Percentiles rank a stretch among this genome's conserved stretches.
Evolutionary conservation across 37 sponge, comb jelly and placozoan genomes (phyloP).

Genomic region (Axinella damicornis): DNA sequence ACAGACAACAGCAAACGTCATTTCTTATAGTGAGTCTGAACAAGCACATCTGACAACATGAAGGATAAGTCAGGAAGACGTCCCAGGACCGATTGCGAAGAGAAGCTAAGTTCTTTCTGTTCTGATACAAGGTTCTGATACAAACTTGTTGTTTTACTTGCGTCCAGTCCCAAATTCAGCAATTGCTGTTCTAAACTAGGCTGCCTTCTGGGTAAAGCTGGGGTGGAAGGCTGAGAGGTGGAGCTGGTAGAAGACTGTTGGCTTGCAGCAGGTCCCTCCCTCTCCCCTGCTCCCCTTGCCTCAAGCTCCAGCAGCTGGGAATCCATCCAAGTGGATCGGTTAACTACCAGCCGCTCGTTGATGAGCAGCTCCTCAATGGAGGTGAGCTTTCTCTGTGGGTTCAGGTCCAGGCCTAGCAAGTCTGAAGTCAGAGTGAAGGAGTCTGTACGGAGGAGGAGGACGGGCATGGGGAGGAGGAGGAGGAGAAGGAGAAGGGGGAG

Average conservation of each 20-base stretch:
- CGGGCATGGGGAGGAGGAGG: background rate
- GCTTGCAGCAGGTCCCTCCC: background rate
- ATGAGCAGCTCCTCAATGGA: conserved; percentile 31
- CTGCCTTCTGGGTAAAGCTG: background rate
- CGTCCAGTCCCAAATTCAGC: conserved; percentile 48
- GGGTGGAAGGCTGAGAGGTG: conserved; percentile 12
- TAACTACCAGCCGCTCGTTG: conserved; percentile 35
- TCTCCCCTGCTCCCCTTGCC: background rate
- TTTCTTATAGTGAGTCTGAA: background rate
- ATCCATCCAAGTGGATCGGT: conserved; percentile 55
- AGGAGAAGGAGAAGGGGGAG: background rate
- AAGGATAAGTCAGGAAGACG: conserved; percentile 77
- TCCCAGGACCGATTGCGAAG: conserved; percentile 43
- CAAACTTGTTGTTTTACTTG: conserved; percentile 45
- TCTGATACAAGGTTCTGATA: background rate
- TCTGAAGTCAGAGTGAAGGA: conserved; percentile 66
- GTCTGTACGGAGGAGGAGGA: background rate
- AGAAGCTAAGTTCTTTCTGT: conserved; percentile 28
- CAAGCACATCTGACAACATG: conserved; percentile 57
- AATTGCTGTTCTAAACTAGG: conserved; percentile 34
- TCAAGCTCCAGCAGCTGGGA: conserved; percentile 49
- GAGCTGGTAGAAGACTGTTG: background rate
- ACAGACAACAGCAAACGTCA: too few relatives aligned
- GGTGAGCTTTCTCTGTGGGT: conserved; percentile 21
- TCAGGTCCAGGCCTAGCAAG: conserved; percentile 69